Conservation (phyloP, 92 coral and sea anemone genomes). For the Parazoanthus darwini region DNA sequence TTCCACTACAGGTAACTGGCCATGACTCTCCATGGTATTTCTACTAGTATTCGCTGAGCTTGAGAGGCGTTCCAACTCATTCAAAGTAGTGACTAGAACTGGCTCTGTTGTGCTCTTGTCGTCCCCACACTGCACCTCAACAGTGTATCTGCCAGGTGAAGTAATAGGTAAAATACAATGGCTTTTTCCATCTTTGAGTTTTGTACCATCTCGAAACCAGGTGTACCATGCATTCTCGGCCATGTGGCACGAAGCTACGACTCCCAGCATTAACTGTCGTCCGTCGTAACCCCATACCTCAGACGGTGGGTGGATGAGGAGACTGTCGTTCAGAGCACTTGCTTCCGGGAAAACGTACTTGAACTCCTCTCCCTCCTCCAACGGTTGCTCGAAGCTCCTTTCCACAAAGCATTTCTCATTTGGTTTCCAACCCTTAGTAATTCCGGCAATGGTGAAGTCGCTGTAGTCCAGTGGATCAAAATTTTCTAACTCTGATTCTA, state of each 20-base stretch:
- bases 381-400: too few relatives aligned
- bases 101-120: slow-evolving; percentile 40
- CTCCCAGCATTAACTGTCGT: slow-evolving; percentile 49
- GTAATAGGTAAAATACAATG: slow-evolving; percentile 40
- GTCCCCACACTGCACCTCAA: slow-evolving; percentile 44
- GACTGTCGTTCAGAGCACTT: slow-evolving; percentile 9
- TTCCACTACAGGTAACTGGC: slow-evolving; percentile 45
- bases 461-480: too few relatives aligned
- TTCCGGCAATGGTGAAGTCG: too few relatives aligned
- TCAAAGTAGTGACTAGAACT: neutral
- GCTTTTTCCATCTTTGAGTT: slow-evolving; percentile 42
- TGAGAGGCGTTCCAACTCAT: slow-evolving; percentile 28
- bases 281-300: slow-evolving; percentile 75
- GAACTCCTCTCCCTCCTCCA: slow-evolving; percentile 28
- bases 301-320: slow-evolving; percentile 60
- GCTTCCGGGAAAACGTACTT: slow-evolving; percentile 24
- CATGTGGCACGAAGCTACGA: slow-evolving; percentile 59
- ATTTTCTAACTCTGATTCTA: too few relatives aligned
- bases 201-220: slow-evolving; percentile 51
- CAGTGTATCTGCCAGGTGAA: slow-evolving; percentile 47
- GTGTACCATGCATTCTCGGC: slow-evolving; percentile 26
- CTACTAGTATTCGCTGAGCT: neutral
- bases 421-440: too few relatives aligned
- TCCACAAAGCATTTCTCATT: too few relatives aligned
- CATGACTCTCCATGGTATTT: slow-evolving; percentile 10